phyloP scores from a whole-genome alignment of 2,797 vertebrate genomes.

The Squalus acanthias region DNA sequence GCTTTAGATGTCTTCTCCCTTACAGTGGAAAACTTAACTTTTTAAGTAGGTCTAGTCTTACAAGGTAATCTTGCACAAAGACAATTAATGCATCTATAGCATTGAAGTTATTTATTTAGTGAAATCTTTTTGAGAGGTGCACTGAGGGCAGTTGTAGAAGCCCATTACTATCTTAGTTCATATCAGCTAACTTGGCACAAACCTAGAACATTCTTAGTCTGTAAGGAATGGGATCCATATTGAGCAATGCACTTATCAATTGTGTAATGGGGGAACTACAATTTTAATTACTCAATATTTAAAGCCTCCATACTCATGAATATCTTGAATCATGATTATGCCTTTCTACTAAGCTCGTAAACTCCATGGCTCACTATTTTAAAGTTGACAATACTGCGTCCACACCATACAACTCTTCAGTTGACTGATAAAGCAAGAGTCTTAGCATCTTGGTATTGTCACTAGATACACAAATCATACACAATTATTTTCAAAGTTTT shows the following conservation, averaged over 20 bases:
- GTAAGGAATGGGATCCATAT: neutral
- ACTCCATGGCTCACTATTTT: neutral
- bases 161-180: neutral
- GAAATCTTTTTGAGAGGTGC: neutral
- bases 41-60: neutral
- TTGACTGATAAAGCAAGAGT: neutral
- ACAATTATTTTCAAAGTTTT: neutral
- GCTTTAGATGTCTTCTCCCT: neutral
- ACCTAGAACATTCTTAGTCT: neutral
- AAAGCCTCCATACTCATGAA: neutral
- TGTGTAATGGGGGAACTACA: neutral
- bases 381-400: neutral
- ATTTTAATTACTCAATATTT: neutral
- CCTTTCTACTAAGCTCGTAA: neutral
- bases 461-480: neutral
- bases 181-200: neutral
- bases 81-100: neutral
- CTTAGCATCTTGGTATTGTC: neutral
- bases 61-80: neutral
- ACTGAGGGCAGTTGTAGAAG: neutral
- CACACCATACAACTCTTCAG: neutral
- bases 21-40: neutral
- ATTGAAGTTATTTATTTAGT: neutral
- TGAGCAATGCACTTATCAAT: neutral
- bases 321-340: neutral